phyloP scores from a whole-genome alignment of 2,797 vertebrate species.

The Onychomys arenicola region DNA sequence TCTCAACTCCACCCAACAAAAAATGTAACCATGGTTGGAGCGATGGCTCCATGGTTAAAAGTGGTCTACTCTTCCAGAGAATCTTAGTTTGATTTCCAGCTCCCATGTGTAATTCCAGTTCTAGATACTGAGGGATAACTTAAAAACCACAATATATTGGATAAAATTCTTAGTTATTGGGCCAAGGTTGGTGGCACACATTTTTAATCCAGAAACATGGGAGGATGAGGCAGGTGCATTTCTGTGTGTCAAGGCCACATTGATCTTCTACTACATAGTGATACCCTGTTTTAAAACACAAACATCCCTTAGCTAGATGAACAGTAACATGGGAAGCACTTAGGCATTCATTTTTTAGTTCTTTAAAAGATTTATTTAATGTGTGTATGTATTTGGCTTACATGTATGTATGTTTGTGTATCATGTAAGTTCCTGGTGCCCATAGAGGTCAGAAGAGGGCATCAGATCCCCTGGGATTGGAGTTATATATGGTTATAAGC shows the following conservation, averaged over 20 bases:
- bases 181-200: background rate
- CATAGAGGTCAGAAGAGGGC: background rate
- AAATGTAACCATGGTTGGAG: background rate
- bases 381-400: background rate
- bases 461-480: background rate
- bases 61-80: background rate
- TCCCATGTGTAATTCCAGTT: background rate
- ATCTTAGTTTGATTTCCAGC: background rate
- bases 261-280: background rate
- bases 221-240: background rate
- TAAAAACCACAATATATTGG: background rate
- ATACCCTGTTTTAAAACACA: background rate
- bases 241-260: background rate
- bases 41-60: background rate
- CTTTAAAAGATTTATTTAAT: background rate
- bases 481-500: background rate
- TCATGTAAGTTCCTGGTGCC: background rate
- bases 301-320: background rate
- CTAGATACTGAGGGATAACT: background rate
- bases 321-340: background rate
- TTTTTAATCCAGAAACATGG: background rate
- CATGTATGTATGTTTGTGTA: background rate
- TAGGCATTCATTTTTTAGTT: background rate
- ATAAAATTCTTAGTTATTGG: background rate
- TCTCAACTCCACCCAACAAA: background rate